Conservation (phyloP, 2,113 vertebrate species). For the Phrynosoma platyrhinos region DNA sequence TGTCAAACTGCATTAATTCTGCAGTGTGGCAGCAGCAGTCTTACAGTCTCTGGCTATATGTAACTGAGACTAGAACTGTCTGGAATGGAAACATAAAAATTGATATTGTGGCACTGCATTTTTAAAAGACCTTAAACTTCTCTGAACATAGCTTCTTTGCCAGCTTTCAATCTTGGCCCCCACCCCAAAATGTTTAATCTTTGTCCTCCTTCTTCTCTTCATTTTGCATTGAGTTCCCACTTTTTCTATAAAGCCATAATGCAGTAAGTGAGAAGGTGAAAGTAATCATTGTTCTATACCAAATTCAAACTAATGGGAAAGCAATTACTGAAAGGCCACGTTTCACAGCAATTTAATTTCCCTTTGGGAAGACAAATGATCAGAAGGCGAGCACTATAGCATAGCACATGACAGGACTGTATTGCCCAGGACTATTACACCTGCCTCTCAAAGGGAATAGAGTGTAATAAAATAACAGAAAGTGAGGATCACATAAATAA, state of each 20-base stretch:
- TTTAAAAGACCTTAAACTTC: background rate
- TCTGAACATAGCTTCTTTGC: background rate
- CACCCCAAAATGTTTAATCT: background rate
- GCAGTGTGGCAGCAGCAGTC: too few relatives aligned
- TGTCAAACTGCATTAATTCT: too few relatives aligned
- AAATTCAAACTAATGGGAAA: constrained; percentile 32
- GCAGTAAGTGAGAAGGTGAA: background rate
- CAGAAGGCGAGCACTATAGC: constrained; percentile 28
- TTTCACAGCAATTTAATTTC: constrained; percentile 38
- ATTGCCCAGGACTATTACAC: constrained; percentile 16
- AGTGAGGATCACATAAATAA: background rate
- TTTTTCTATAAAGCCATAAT: constrained; percentile 33
- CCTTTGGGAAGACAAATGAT: constrained; percentile 49
- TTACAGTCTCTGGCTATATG: background rate
- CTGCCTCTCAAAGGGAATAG: background rate
- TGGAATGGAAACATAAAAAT: background rate
- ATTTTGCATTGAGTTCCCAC: constrained; percentile 17
- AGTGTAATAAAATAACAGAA: constrained; percentile 14
- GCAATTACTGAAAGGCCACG: constrained; percentile 28
- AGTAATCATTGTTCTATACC: constrained; percentile 17
- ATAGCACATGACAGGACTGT: constrained; percentile 29
- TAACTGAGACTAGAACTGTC: background rate
- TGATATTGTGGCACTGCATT: background rate
- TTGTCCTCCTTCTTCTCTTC: background rate
- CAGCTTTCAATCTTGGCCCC: constrained; percentile 1